Conservation (phyloP, 2,113 vertebrate species). For the Gymnocephalus cernua region DNA sequence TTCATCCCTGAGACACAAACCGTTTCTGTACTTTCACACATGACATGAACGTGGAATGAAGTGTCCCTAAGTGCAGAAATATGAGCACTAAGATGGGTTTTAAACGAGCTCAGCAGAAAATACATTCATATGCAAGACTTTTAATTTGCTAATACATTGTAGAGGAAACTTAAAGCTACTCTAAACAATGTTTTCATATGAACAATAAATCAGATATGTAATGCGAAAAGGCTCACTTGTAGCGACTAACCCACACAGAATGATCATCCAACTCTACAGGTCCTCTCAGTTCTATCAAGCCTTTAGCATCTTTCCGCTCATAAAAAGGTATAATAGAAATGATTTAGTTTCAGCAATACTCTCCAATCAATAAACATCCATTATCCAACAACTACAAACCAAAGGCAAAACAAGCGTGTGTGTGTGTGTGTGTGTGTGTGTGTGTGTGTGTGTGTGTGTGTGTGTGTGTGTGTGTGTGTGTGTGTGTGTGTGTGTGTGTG, state of each 20-base stretch:
- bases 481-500: too few relatives aligned
- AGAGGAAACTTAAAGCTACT: background rate
- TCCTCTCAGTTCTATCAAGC: too few relatives aligned
- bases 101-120: background rate
- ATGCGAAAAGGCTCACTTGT: background rate
- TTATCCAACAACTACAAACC: too few relatives aligned
- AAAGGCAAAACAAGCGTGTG: too few relatives aligned
- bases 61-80: background rate
- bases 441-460: too few relatives aligned
- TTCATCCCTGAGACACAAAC: conserved; percentile 4
- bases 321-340: too few relatives aligned
- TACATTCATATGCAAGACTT: too few relatives aligned
- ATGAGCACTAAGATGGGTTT: background rate
- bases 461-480: too few relatives aligned
- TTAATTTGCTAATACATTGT: background rate
- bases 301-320: background rate
- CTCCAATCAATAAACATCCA: too few relatives aligned
- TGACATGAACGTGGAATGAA: background rate
- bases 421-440: too few relatives aligned
- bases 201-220: background rate
- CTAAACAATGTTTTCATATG: background rate
- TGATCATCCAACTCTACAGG: background rate
- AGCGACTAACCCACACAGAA: background rate
- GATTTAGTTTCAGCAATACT: too few relatives aligned
- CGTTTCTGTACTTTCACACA: background rate